These are phyloP conservation scores for Barnardius zonarius DNA, from an alignment of 2,113 vertebrate species.

Conservation along the genomic window DNA sequence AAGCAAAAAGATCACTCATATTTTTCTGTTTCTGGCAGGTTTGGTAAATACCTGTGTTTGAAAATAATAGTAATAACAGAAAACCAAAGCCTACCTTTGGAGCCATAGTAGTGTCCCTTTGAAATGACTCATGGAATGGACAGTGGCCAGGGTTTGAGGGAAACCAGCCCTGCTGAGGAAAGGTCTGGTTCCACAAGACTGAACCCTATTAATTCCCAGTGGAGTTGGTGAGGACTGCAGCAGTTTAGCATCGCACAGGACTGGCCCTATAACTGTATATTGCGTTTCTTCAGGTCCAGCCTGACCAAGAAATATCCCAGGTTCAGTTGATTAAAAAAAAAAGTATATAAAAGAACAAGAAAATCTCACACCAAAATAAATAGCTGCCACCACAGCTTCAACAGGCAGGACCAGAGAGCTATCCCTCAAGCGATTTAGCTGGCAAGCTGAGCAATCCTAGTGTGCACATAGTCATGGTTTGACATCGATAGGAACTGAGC, in stretches of 20 bases:
- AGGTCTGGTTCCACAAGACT: background rate
- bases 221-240: background rate
- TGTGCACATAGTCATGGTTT: background rate
- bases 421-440: background rate
- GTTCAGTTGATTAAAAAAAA: background rate
- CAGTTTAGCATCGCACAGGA: background rate
- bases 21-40: background rate
- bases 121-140: slow-evolving; percentile 3
- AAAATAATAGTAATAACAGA: background rate
- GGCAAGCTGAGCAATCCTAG: background rate
- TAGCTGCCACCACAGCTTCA: slow-evolving; percentile 16
- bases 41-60: background rate
- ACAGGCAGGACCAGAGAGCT: background rate
- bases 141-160: background rate
- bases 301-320: slow-evolving; percentile 36
- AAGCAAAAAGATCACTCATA: background rate
- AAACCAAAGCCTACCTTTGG: background rate
- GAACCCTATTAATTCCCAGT: background rate
- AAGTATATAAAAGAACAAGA: background rate
- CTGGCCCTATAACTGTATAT: background rate
- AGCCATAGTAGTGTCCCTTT: slow-evolving; percentile 8
- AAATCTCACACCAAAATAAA: background rate
- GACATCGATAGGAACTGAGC: background rate
- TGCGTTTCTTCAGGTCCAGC: slow-evolving; percentile 49
- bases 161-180: background rate